Evolutionary conservation across 2,888 invertebrate species (phyloP).

Genomic region (Resseliella maxima): DNA sequence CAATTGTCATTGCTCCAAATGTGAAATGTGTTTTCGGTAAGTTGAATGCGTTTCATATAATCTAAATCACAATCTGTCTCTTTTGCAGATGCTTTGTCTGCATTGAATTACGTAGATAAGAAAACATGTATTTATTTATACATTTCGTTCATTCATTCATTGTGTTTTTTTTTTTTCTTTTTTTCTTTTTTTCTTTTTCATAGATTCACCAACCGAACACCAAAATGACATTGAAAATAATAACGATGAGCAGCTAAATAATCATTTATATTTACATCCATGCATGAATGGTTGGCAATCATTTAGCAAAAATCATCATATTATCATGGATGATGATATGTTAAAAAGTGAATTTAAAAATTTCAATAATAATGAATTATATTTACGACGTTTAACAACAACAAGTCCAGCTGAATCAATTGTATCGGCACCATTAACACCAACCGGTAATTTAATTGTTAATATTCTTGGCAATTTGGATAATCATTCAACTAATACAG

Average conservation of each 20-base stretch:
- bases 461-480: constrained; percentile 43
- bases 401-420: constrained; percentile 44
- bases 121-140: background rate
- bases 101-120: too few species aligned
- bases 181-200: too few species aligned
- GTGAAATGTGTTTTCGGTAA: constrained; percentile 42
- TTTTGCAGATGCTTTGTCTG: background rate
- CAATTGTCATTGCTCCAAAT: constrained; percentile 16
- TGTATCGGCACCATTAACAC: constrained; percentile 51
- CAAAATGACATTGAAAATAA: constrained; percentile 48
- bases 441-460: constrained; percentile 41
- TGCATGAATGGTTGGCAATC: constrained; percentile 7
- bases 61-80: background rate
- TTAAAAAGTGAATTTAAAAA: constrained; percentile 21
- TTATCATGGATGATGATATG: constrained; percentile 43
- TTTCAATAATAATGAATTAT: constrained; percentile 50
- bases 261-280: constrained; percentile 34
- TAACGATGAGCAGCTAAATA: background rate
- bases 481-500: background rate
- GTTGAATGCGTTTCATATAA: background rate
- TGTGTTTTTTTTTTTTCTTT: background rate
- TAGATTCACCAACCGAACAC: background rate
- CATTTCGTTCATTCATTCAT: background rate
- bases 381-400: constrained; percentile 1
- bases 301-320: constrained; percentile 41